Conservation (phyloP, 1,140 invertebrate species). For the Plutomurus gul region DNA sequence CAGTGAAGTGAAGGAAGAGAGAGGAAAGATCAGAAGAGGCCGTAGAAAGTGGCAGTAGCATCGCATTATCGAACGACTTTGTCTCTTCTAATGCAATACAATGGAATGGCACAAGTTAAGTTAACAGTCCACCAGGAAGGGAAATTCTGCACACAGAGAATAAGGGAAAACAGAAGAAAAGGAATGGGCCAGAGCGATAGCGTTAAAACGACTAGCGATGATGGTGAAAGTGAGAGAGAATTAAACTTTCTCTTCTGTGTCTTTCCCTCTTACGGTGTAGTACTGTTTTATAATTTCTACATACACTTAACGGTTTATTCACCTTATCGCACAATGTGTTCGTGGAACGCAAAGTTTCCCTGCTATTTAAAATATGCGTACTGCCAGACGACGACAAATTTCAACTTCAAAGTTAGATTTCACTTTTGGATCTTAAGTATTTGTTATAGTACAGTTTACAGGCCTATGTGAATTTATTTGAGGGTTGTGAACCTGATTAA, state of each 20-base stretch:
- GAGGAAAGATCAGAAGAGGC: not conserved
- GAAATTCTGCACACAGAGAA: not conserved
- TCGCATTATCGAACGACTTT: conserved; percentile 12
- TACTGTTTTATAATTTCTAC: conserved; percentile 1
- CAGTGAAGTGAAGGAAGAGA: not conserved
- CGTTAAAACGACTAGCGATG: not conserved
- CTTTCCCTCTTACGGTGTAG: not conserved
- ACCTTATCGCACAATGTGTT: not conserved
- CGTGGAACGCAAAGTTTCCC: not conserved
- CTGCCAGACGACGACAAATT: too few species aligned
- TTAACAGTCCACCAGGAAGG: not conserved
- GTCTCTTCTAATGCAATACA: not conserved
- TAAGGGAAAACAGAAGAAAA: not conserved
- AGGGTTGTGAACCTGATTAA: too few species aligned
- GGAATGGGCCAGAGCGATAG: not conserved
- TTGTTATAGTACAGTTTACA: too few species aligned
- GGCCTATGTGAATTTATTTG: too few species aligned
- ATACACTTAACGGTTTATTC: not conserved
- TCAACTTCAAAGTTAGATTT: too few species aligned
- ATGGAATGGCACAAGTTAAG: not conserved
- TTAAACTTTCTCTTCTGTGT: not conserved
- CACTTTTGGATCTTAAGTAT: too few species aligned
- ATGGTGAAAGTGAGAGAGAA: conserved; percentile 14
- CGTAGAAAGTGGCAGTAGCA: not conserved
- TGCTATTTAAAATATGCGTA: too few species aligned